Evolutionary conservation across 2,888 invertebrate genomes (phyloP).

Genomic region (Chalcis sispes): DNA sequence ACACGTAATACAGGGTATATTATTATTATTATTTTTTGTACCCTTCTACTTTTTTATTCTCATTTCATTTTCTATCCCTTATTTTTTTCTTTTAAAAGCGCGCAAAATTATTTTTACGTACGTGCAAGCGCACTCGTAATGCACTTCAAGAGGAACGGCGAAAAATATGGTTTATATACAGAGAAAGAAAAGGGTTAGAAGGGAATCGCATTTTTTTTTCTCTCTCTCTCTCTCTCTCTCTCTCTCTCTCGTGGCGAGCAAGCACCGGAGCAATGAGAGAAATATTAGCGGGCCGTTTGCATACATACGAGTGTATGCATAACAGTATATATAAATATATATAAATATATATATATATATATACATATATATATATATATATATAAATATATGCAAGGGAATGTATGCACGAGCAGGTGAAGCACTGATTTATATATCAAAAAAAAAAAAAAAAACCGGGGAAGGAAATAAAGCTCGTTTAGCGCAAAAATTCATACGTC

Average conservation of each 20-base stretch:
- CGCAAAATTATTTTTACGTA: conserved; percentile 37
- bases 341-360: background rate
- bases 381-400: background rate
- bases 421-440: too few species aligned
- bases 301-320: background rate
- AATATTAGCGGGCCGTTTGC: conserved; percentile 37
- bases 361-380: background rate
- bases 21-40: too few species aligned
- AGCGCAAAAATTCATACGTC: too few species aligned
- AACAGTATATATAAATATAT: too few species aligned
- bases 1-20: too few species aligned
- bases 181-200: too few species aligned
- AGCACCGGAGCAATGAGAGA: conserved; percentile 48
- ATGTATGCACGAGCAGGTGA: background rate
- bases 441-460: background rate
- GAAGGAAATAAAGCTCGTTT: conserved; percentile 10
- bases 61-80: too few species aligned
- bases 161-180: too few species aligned
- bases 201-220: conserved; percentile 29
- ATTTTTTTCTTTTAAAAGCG: too few species aligned
- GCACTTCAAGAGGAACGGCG: conserved; percentile 42
- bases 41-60: too few species aligned
- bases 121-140: background rate
- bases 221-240: conserved; percentile 9
- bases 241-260: background rate